These are phyloP conservation scores for Liodrosophila aerea DNA, from an alignment of 2,888 invertebrate species.

Conservation along the genomic window DNA sequence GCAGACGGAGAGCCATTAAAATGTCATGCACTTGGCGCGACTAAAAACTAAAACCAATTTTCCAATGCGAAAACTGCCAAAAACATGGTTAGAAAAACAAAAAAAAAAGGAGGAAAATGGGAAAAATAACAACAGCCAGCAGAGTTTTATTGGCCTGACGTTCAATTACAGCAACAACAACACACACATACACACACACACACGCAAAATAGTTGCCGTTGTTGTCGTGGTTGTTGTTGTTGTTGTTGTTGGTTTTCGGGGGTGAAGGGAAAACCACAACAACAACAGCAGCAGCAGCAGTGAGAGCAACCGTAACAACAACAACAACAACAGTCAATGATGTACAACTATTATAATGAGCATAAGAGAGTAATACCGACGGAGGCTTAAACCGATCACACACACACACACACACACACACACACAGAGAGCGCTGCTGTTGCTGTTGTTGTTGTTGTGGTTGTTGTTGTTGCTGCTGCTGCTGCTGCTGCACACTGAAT, in stretches of 20 bases:
- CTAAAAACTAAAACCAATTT: slow-evolving; percentile 65
- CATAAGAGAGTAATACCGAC: slow-evolving; percentile 1
- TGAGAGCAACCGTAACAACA: slow-evolving; percentile 6
- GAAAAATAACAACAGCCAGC: slow-evolving; percentile 9
- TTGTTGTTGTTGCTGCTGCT: slow-evolving; percentile 6
- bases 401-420: too few relatives aligned
- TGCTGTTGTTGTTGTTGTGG: background rate
- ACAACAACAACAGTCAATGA: slow-evolving; percentile 9
- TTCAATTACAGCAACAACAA: slow-evolving; percentile 45
- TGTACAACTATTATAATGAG: slow-evolving; percentile 19
- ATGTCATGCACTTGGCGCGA: slow-evolving; percentile 73
- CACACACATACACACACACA: too few relatives aligned
- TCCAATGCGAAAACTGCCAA: slow-evolving; percentile 47
- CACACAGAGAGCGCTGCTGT: slow-evolving; percentile 1
- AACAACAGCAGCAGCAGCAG: slow-evolving; percentile 11
- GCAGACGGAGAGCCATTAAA: slow-evolving; percentile 53
- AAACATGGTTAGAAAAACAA: slow-evolving; percentile 24
- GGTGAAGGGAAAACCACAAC: slow-evolving; percentile 15
- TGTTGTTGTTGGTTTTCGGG: slow-evolving; percentile 7
- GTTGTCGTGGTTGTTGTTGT: slow-evolving; percentile 8
- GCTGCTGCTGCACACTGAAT: slow-evolving; percentile 45
- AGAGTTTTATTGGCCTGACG: slow-evolving; percentile 43
- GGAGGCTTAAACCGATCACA: background rate
- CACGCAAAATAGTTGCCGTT: slow-evolving; percentile 24
- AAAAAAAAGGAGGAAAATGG: background rate